Evolutionary conservation across 2,113 vertebrate species (phyloP).

Genomic region (Macquaria australasica): DNA sequence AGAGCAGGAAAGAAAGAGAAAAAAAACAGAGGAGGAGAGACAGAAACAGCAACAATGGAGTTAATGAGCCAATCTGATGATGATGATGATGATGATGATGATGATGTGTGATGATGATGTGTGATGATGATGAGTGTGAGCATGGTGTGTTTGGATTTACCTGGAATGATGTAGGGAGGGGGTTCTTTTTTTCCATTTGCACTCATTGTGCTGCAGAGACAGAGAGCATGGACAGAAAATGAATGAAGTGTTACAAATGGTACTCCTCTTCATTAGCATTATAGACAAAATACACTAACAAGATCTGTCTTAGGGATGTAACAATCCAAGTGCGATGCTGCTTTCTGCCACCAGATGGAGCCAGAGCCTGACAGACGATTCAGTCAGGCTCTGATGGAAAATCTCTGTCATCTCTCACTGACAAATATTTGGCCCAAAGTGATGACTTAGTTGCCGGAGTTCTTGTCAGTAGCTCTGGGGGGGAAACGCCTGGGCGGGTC

Average conservation of each 20-base stretch:
- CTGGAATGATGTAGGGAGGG: slow-evolving; percentile 74
- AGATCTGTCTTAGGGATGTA: neutral
- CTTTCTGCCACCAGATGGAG: slow-evolving; percentile 15
- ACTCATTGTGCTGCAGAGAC: slow-evolving; percentile 71
- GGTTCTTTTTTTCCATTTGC: neutral
- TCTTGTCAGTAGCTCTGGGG: neutral
- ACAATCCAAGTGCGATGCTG: neutral
- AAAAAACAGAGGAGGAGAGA: neutral
- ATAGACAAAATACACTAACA: neutral
- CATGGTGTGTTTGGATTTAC: slow-evolving; percentile 45
- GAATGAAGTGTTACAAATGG: neutral
- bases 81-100: neutral
- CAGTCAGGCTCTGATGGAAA: neutral
- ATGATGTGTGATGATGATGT: no score
- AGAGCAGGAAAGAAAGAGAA: neutral
- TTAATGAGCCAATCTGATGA: neutral
- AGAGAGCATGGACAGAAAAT: neutral
- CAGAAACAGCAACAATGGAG: neutral
- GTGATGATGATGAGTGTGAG: neutral
- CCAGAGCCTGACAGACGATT: neutral
- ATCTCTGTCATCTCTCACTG: neutral
- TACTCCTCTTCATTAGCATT: neutral
- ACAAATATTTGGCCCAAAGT: neutral
- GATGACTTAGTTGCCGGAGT: neutral
- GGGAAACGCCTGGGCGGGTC: slow-evolving; percentile 15